Base-by-base conservation (phyloP, 2,797 vertebrate species). In the Otolemur crassicaudatus region DNA sequence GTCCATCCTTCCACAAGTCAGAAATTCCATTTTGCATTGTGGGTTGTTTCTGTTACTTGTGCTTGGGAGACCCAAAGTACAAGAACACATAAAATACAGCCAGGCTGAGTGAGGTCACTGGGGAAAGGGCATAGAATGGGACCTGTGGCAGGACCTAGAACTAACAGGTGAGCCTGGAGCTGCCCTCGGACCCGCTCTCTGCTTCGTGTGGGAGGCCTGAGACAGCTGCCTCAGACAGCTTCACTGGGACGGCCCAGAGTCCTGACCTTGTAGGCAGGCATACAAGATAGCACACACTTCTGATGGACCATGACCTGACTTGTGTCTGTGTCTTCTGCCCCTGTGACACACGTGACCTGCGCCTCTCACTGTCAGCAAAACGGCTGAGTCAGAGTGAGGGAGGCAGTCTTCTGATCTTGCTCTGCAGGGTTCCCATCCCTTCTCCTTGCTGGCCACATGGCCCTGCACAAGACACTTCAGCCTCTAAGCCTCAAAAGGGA, bases 101-200 rank as follows among this genome's bases (percentile, higher is more conserved):
- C 19, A 17, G 63, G 7, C 73, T 60, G 2, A 29, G 58, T 25
- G 31, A 49, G 25, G 19, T 53, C 5, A 22, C 1, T 0, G 37
- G 53, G 63, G 70, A 31, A 63, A 77, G 56, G 3, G 17, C 43
- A 23, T 82, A 46, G 37, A 29, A 29, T 1, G 5, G 25, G 49
- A 53, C 49, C 40, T 8, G 13, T 16, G 20, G 49, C 22, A 40
- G 86, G 61, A 31, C n/a, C 49, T 29, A 31, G 58, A 56, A 5
- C 2, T 0, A 20, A n/a, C 10, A 29, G 40, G 14, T 2, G 43
- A 63, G 22, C 11, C 2, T 0, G 17, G 34, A 0, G 12, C 58
- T 12, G 0, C 31, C 92, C 31, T 14, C 12, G 17, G 82, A 19
- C 46, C 37, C 37, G 27, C 34, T 5, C 61, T 13, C 17, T 27